Evolutionary conservation across 2,888 invertebrate species (phyloP), one percentile per base, ranked within the genome.

Genomic region (Corythucha ciliata): DNA sequence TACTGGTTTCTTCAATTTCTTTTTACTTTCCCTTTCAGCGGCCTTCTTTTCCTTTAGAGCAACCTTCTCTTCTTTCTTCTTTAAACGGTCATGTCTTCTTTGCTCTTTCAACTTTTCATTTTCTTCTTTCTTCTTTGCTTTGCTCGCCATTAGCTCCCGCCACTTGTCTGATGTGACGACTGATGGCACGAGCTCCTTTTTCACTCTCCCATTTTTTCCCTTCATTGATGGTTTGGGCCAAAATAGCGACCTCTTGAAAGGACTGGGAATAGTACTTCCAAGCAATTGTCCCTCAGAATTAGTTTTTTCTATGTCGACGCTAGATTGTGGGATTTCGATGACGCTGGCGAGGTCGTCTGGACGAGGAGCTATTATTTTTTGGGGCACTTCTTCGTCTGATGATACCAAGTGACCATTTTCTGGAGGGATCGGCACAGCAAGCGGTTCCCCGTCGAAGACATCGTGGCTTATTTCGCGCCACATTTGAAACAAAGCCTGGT

Each of bases 241-340:
- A 42, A 42, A 42, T 14, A 26, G 25, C n/a, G 27, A 26, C 25
- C 16, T 26, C 27, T 42, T 42, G 27, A 42, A 42, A n/a, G 42
- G 42, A 27, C 42, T 42, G 6, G 42, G 42, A 24, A 42, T 29
- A n/a, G n/a, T n/a, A n/a, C n/a, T n/a, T n/a, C n/a, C n/a, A n/a
- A n/a, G n/a, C n/a, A n/a, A n/a, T n/a, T n/a, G n/a, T n/a, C n/a
- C n/a, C n/a, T n/a, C n/a, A n/a, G n/a, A n/a, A n/a, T n/a, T n/a
- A n/a, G n/a, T n/a, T n/a, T n/a, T n/a, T n/a, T n/a, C n/a, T n/a
- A n/a, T n/a, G n/a, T n/a, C n/a, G n/a, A n/a, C n/a, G n/a, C n/a
- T n/a, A n/a, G n/a, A n/a, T n/a, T n/a, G n/a, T n/a, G n/a, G n/a
- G n/a, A n/a, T n/a, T n/a, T n/a, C n/a, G n/a, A n/a, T n/a, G n/a